phyloP scores from a whole-genome alignment of 2,888 invertebrate genomes.

The Plutella xylostella region DNA sequence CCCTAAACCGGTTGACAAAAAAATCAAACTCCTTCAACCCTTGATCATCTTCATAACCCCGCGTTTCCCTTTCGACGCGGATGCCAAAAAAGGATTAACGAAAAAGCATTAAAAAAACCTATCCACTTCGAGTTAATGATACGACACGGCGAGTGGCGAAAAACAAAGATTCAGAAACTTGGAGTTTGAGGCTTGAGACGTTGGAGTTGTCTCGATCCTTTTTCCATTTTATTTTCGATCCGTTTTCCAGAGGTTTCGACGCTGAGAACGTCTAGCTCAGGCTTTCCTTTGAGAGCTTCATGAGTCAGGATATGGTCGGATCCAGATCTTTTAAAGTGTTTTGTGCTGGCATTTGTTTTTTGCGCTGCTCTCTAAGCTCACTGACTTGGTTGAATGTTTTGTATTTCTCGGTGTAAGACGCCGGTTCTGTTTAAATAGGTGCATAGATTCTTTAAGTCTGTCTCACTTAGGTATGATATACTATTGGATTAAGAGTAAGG shows the following conservation, averaged over 20 bases:
- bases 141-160: slow-evolving; percentile 62
- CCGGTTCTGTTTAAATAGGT: too few relatives aligned
- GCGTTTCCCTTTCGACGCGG: too few relatives aligned
- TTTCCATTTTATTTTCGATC: slow-evolving; percentile 64
- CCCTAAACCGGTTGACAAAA: background rate
- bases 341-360: slow-evolving; percentile 23
- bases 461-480: too few relatives aligned
- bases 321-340: slow-evolving; percentile 18
- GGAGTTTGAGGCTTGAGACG: slow-evolving; percentile 57
- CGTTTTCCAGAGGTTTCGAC: slow-evolving; percentile 48
- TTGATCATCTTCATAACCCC: slow-evolving; percentile 43
- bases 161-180: slow-evolving; percentile 55
- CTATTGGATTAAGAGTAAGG: too few relatives aligned
- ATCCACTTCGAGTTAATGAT: slow-evolving; percentile 69
- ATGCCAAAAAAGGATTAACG: slow-evolving; percentile 65
- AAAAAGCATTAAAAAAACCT: slow-evolving; percentile 51
- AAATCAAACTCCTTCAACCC: background rate
- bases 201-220: slow-evolving; percentile 65
- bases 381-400: slow-evolving; percentile 13
- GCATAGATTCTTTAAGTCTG: too few relatives aligned
- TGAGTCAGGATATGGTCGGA: slow-evolving; percentile 35
- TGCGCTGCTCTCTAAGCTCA: slow-evolving; percentile 13
- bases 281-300: slow-evolving; percentile 37
- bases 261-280: slow-evolving; percentile 55
- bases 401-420: too few relatives aligned